Evolutionary conservation across 2,888 invertebrate species (phyloP), one percentile per base, ranked within the genome.

Genomic region (Bellardia pandia): DNA sequence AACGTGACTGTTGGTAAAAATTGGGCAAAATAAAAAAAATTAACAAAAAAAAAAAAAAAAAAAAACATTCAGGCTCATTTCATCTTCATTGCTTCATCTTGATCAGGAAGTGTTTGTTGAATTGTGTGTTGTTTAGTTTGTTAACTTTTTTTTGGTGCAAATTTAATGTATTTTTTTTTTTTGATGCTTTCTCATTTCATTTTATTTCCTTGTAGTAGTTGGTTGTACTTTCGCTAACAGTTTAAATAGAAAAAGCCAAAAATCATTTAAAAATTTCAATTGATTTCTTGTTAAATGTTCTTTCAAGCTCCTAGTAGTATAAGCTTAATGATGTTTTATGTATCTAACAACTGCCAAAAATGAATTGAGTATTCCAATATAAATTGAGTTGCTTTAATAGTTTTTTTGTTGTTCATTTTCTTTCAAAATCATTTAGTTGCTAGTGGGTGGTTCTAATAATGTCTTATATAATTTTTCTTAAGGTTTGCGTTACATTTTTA

Each of bases 401-500:
- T 66, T 48, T 33, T 37, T 56, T 33, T 40, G 2, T 56, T 72
- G 33, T 8, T 4, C 45, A 11, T 76, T 45, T 45, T 77, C 48
- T 2, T 51, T 60, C 13, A 48, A 80, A 40, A 56, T 81, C 30
- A 62, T 81, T 81, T 69, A 62, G 56, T 78, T 78, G 69, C 64
- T 85, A 81, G 87, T 87, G 87, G 86, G 87, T 87, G 87, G 81
- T 53, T 85, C 33, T 85, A 84, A 87, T 81, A 68, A 77, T 74
- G 77, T 77, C 80, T 84, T 78, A 81, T 68, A 69, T 58, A 82
- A 77, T 78, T 56, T 62, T 74, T 68, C 62, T 40, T 8, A n/a
- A 68, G 13, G 51, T 78, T 86, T 83, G 74, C 62, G 62, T 82
- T 82, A 62, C 53, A 40, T 74, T 79, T 53, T 9, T 11, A 51